These are phyloP conservation scores for Dicentrarchus labrax DNA, from an alignment of 2,113 vertebrate species.

Conservation along the genomic window DNA sequence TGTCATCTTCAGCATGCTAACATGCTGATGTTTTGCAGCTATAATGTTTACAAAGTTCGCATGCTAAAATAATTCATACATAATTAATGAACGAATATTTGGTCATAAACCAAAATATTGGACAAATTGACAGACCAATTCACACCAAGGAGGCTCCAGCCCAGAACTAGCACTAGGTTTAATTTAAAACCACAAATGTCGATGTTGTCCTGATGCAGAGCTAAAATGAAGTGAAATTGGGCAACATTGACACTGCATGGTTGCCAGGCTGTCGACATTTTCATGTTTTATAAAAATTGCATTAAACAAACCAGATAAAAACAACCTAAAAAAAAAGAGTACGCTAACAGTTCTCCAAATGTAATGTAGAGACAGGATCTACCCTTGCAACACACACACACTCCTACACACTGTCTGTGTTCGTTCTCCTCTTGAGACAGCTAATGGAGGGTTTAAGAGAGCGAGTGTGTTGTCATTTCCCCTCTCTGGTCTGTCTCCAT, in stretches of 20 bases:
- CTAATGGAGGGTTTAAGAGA: slow-evolving; percentile 61
- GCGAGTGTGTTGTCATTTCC: slow-evolving; percentile 55
- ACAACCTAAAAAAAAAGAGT: neutral
- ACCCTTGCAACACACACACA: neutral
- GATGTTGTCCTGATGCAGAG: neutral
- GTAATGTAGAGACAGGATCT: slow-evolving; percentile 3
- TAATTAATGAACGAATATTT: too few species aligned
- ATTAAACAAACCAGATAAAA: slow-evolving; percentile 22
- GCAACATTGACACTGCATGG: neutral
- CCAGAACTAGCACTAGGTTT: too few species aligned
- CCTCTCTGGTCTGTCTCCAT: slow-evolving; percentile 57
- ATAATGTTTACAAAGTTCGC: too few species aligned
- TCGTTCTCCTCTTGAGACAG: slow-evolving; percentile 52
- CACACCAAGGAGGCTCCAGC: too few species aligned
- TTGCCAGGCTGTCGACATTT: neutral
- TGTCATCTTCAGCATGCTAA: too few species aligned
- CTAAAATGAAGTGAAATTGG: neutral
- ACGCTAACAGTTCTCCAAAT: slow-evolving; percentile 7
- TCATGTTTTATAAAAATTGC: slow-evolving; percentile 7
- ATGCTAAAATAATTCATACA: too few species aligned
- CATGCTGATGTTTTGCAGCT: too few species aligned
- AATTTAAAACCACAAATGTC: too few species aligned
- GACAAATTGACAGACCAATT: too few species aligned
- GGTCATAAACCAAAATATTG: too few species aligned
- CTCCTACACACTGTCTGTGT: neutral